Evolutionary conservation across 2,797 vertebrate species (phyloP), one percentile per base, ranked within the genome.

Genomic region (Anguilla pacifica): DNA sequence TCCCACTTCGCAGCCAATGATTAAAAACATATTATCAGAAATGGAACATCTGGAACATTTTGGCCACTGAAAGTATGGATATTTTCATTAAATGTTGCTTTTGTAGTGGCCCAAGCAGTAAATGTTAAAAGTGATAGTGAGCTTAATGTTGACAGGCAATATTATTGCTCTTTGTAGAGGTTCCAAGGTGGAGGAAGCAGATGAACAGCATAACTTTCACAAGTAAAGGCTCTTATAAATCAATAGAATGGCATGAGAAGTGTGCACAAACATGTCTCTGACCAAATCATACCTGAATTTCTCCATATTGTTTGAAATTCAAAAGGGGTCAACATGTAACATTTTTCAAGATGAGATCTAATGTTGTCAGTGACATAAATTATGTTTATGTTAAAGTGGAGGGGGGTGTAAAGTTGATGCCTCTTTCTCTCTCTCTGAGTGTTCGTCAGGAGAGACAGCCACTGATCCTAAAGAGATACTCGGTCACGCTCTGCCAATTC

Each of bases 1-100:
- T 96, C 92, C 91, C 93, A 95, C 94, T 95, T 94, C 90, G 92
- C 93, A 92, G 93, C 92, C 72, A 91, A 93, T 95, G 93, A 96
- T 96, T 96, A 96, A 96, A 96, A 96, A 95, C 93, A 95, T 95
- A 96, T 96, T 96, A 96, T 94, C 92, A 92, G 92, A 94, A 94
- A 94, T 85, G 89, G 88, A 91, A 92, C 91, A 92, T 91, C 92
- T 91, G 91, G 91, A 84, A 88, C 86, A 61, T 31, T 25, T 61
- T 51, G 59, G 57, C 86, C 77, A 67, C n/a, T 77, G 83, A 88
- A 28, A 7, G n/a, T 81, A 72, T 46, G 22, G 22, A 49, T 86
- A 77, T 31, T 85, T 88, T 88, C 82, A 2, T 83, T 86, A 72
- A 82, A 51, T 82, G 11, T 82, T 82, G 79, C 79, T 82, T 51